Percentiles rank a stretch among this genome's conserved stretches.
These are phyloP conservation scores for Neodiprion fabricii DNA, from an alignment of 1,140 invertebrate species.

Conservation along the genomic window DNA sequence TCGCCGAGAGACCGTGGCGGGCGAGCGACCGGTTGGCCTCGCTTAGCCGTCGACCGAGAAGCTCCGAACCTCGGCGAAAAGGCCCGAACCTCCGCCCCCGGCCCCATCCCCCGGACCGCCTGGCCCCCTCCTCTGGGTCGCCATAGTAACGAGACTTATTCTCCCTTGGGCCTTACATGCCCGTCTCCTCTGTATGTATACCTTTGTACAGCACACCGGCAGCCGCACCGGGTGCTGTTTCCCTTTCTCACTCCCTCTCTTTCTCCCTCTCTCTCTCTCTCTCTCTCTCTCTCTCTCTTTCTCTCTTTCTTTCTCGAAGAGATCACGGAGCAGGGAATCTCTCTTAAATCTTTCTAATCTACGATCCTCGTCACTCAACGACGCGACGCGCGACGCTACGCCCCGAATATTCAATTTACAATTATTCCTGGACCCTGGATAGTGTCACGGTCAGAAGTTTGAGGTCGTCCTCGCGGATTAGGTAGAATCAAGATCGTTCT, in stretches of 20 bases:
- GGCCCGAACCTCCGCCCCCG: constrained; percentile 24
- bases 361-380: too few species aligned
- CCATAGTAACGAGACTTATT: constrained; percentile 47
- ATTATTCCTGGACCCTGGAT: too few species aligned
- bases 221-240: constrained; percentile 21
- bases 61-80: constrained; percentile 10
- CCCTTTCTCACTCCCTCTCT: constrained; percentile 20
- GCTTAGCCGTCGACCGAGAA: constrained; percentile 31
- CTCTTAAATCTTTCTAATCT: not conserved
- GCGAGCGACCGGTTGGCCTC: constrained; percentile 52
- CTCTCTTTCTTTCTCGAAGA: not conserved
- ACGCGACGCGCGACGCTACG: too few species aligned
- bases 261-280: constrained; percentile 19
- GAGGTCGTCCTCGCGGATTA: too few species aligned
- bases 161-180: constrained; percentile 25
- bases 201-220: constrained; percentile 8
- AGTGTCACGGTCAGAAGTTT: too few species aligned
- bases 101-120: constrained; percentile 12
- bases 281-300: constrained; percentile 10
- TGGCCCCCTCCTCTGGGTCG: constrained; percentile 32
- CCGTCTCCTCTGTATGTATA: constrained; percentile 10
- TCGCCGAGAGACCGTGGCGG: constrained; percentile 39
- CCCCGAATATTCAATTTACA: too few species aligned
- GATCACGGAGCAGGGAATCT: not conserved
- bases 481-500: too few species aligned